Conservation (phyloP, 2,113 vertebrate genomes). For the Talpa occidentalis region DNA sequence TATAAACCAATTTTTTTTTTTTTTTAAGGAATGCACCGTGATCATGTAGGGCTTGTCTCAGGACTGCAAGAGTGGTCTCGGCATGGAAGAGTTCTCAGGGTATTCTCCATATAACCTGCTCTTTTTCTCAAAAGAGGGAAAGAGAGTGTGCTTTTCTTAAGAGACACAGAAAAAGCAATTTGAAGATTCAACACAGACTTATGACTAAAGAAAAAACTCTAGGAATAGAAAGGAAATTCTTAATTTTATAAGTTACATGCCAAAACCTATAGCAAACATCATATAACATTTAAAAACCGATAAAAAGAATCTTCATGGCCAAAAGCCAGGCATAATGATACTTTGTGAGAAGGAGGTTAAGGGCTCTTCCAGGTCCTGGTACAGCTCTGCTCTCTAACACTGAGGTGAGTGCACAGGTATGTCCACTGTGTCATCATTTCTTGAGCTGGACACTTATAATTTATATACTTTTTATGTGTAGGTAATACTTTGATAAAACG, state of each 20-base stretch:
- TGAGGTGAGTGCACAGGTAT: background rate
- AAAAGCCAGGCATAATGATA: background rate
- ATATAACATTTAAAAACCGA: background rate
- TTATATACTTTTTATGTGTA: no score
- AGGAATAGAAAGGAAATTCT: background rate
- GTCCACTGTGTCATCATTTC: background rate
- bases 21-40: background rate
- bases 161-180: background rate
- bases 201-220: background rate
- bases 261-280: background rate
- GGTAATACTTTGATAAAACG: background rate
- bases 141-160: background rate
- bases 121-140: background rate
- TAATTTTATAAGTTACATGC: background rate
- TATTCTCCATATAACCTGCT: background rate
- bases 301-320: background rate
- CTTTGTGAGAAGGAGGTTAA: background rate
- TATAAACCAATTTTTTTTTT: background rate
- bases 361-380: no score
- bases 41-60: background rate
- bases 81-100: background rate
- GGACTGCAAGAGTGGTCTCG: background rate
- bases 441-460: background rate
- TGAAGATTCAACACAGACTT: background rate
- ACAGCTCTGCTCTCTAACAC: background rate